Percentiles rank a stretch among this genome's conserved stretches.
phyloP scores from a whole-genome alignment of 2,888 invertebrate genomes.

The Tipula vernalis region DNA sequence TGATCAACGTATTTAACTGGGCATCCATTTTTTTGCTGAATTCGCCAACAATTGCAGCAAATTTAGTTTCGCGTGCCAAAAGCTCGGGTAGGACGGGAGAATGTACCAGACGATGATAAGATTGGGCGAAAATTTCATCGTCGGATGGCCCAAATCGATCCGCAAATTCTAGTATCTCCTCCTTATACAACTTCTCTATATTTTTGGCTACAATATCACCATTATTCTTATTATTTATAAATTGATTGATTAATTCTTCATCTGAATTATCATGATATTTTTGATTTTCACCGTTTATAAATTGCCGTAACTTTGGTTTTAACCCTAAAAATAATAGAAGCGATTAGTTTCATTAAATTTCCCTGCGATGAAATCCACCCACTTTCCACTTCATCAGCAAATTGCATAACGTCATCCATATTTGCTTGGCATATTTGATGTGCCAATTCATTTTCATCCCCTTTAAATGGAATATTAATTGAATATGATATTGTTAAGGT shows the following conservation, averaged over 20 bases:
- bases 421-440: constrained; percentile 23
- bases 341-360: not conserved
- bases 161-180: constrained; percentile 74
- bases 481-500: constrained; percentile 20
- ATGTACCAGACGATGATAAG: constrained; percentile 51
- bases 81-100: constrained; percentile 80
- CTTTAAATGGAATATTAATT: constrained; percentile 26
- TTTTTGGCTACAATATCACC: constrained; percentile 62
- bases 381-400: constrained; percentile 24
- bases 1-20: constrained; percentile 55
- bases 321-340: constrained; percentile 17
- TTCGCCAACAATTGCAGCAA: constrained; percentile 66
- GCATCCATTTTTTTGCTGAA: constrained; percentile 60
- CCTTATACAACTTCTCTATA: constrained; percentile 68
- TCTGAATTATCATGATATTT: constrained; percentile 53
- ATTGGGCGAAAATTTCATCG: constrained; percentile 53
- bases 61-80: constrained; percentile 75
- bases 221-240: constrained; percentile 49
- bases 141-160: constrained; percentile 70
- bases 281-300: constrained; percentile 52
- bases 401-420: constrained; percentile 31
- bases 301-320: constrained; percentile 38
- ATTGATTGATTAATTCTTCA: constrained; percentile 45
- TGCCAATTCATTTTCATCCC: constrained; percentile 24
- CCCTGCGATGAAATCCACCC: constrained; percentile 19